Evolutionary conservation across 2,888 invertebrate species (phyloP).

Genomic region (Eupithecia inturbata): DNA sequence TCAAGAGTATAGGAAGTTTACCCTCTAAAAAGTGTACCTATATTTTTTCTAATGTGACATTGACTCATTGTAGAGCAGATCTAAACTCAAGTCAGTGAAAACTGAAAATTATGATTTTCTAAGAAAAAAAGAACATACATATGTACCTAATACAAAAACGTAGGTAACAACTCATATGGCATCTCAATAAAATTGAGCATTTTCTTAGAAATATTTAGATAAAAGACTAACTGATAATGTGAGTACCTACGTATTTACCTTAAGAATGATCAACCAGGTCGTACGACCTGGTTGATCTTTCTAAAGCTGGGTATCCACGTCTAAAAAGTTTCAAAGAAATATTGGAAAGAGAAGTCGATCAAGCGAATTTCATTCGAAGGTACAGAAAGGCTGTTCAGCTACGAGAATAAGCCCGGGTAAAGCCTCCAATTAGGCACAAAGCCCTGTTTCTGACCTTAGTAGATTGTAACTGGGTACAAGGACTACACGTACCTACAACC

Average conservation of each 20-base stretch:
- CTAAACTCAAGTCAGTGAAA: not conserved
- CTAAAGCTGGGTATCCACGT: too few relatives aligned
- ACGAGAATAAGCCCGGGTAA: not conserved
- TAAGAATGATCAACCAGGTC: not conserved
- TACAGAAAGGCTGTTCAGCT: not conserved
- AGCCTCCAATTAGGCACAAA: not conserved
- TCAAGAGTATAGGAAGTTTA: too few relatives aligned
- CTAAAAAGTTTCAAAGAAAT: not conserved
- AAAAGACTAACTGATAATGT: not conserved
- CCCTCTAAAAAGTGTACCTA: too few relatives aligned
- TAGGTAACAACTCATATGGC: not conserved
- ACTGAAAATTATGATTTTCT: not conserved
- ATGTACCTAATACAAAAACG: not conserved
- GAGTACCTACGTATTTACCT: not conserved
- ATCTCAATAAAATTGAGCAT: not conserved
- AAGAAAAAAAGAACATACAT: not conserved
- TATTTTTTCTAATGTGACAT: not conserved
- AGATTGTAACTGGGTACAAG: not conserved
- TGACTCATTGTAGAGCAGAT: not conserved
- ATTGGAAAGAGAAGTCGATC: not conserved
- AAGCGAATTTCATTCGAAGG: not conserved
- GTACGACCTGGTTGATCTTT: too few relatives aligned
- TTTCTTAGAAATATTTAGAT: not conserved
- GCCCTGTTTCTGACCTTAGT: not conserved
- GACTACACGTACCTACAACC: not conserved